phyloP scores from a whole-genome alignment of 2,113 vertebrate genomes.

The Rutilus rutilus region DNA sequence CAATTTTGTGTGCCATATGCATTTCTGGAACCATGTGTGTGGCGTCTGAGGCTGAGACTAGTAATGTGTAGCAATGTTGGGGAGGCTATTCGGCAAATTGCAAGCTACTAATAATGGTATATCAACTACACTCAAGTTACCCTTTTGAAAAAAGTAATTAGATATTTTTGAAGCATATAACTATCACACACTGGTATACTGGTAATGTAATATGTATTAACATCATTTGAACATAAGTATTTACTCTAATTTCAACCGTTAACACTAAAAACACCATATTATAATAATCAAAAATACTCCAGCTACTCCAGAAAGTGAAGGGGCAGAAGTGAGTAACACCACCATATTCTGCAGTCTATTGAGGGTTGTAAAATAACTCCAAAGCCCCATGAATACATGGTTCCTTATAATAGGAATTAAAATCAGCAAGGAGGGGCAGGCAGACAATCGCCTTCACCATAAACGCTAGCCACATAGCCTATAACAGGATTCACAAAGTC shows the following conservation, averaged over 20 bases:
- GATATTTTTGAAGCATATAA: too few species aligned
- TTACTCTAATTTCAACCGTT: background rate
- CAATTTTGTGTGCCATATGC: too few species aligned
- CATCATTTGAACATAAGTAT: background rate
- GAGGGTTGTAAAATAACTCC: constrained; percentile 5
- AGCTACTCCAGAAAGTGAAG: background rate
- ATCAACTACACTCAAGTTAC: background rate
- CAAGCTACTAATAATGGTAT: background rate
- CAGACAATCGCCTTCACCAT: constrained; percentile 14
- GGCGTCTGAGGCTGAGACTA: too few species aligned
- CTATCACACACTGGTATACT: too few species aligned
- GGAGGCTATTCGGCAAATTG: background rate
- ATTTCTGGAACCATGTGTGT: too few species aligned
- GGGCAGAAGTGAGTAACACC: constrained; percentile 4
- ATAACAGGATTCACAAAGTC: constrained; percentile 54
- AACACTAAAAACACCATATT: background rate
- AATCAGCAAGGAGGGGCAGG: constrained; percentile 25
- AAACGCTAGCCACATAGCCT: constrained; percentile 36
- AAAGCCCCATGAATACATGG: constrained; percentile 21
- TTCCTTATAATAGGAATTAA: constrained; percentile 41
- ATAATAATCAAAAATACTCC: background rate
- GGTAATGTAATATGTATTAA: background rate
- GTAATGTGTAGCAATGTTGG: background rate
- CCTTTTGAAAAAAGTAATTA: background rate
- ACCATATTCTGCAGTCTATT: background rate